A percentile compares a stretch with the other conserved stretches of the same genome.
phyloP scores from a whole-genome alignment of 1,140 invertebrate species.

The Rhyzopertha dominica region DNA sequence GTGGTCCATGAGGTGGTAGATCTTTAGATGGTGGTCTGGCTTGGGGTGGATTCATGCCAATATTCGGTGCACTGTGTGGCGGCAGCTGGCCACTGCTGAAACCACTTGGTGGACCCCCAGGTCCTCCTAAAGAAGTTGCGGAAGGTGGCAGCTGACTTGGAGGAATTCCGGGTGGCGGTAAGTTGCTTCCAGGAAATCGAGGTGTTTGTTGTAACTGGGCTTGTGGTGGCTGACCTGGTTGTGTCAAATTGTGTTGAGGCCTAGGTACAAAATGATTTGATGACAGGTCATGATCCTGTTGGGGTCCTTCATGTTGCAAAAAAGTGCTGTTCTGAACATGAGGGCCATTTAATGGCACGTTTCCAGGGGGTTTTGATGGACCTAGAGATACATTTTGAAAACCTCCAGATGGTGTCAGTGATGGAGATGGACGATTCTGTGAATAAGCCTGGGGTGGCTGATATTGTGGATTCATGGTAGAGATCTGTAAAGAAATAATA shows the following conservation, averaged over 20 bases:
- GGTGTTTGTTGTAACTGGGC: slow-evolving; percentile 36
- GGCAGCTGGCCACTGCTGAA: no score
- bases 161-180: background rate
- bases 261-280: background rate
- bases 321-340: slow-evolving; percentile 18
- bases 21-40: no score
- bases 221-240: slow-evolving; percentile 33
- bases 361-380: slow-evolving; percentile 38
- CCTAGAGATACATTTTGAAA: slow-evolving; percentile 32
- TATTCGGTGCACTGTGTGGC: no score
- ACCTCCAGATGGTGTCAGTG: slow-evolving; percentile 16
- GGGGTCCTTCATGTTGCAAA: slow-evolving; percentile 14
- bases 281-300: slow-evolving; percentile 9
- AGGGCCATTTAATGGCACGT: slow-evolving; percentile 37
- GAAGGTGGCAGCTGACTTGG: background rate
- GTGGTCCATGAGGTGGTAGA: no score
- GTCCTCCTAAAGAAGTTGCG: no score
- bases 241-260: slow-evolving; percentile 1
- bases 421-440: slow-evolving; percentile 13
- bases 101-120: no score
- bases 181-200: background rate
- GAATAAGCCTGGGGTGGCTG: slow-evolving; percentile 17
- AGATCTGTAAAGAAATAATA: slow-evolving; percentile 16
- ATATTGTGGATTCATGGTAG: slow-evolving; percentile 41
- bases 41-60: no score